phyloP scores from a whole-genome alignment of 2,113 vertebrate species.

The Tyrannus savana region DNA sequence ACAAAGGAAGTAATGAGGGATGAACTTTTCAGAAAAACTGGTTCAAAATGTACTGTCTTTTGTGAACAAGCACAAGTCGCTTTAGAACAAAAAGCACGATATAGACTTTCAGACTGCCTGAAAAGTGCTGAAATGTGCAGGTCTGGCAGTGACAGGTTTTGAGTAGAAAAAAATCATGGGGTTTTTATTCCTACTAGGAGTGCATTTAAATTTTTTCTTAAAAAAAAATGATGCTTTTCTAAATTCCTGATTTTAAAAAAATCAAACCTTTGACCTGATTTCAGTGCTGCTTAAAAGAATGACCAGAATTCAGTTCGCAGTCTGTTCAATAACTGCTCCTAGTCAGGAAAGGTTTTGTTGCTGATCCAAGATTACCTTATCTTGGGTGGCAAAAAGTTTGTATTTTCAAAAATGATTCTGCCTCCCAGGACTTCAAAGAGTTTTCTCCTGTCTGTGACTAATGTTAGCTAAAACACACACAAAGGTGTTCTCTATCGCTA shows the following conservation, averaged over 20 bases:
- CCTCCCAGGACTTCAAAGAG: constrained; percentile 48
- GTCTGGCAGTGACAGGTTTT: background rate
- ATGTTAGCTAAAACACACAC: constrained; percentile 8
- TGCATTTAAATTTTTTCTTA: background rate
- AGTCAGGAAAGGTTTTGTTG: background rate
- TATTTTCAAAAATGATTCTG: constrained; percentile 5
- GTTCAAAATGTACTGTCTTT: background rate
- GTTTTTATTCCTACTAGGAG: background rate
- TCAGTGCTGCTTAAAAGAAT: background rate
- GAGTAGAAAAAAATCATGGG: background rate
- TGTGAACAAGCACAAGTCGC: background rate
- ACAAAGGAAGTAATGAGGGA: background rate
- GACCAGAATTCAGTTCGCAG: background rate
- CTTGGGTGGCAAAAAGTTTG: constrained; percentile 34
- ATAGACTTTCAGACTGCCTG: background rate
- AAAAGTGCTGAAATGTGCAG: background rate
- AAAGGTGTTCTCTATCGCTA: constrained; percentile 15
- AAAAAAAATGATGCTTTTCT: background rate
- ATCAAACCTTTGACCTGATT: background rate
- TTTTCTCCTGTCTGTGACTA: constrained; percentile 34
- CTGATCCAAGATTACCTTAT: background rate
- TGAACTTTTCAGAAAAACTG: background rate
- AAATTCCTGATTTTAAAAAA: background rate
- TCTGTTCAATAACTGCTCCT: background rate
- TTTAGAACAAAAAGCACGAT: background rate